Base-by-base conservation (phyloP, 2,113 vertebrate species). In the Mirza zaza region DNA sequence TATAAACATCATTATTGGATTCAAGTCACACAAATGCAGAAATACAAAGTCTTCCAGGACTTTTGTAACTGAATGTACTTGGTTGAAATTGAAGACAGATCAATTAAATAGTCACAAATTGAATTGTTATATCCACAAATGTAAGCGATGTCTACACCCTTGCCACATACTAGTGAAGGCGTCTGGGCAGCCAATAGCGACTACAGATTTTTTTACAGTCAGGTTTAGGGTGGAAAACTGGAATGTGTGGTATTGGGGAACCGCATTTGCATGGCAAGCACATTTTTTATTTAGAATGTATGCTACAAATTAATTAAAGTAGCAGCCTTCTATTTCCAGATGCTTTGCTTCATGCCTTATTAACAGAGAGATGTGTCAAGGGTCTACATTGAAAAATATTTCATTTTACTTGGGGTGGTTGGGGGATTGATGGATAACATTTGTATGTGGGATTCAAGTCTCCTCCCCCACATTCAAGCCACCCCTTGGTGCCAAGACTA, bases 261-360 rank as follows among this genome's bases (percentile, higher is more conserved):
- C 13, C 34, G 14, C 55, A 61, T 84, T 65, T 97, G n/a, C 65
- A 75, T n/a, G 42, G 50, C 34, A 82, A 83, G 36, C 79, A 76
- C 23, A 48, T 88, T 81, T 90, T 82, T 80, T 32, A 59, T 88
- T 65, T 48, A 77, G 67, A 87, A 45, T 85, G 12, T 45, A 85
- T 77, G 82, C 86, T 95, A 55, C 39, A 95, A 92, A 85, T 96
- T n/a, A 75, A 92, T 87, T 90, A 95, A 95, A 85, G 76, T 34
- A 48, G 7, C 48, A 68, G 65, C 17, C 39, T 90, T 94, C 45
- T 85, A 48, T 50, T 96, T 96, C 82, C 68, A 80, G 85, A 93
- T 32, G 79, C 77, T 91, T 95, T 97, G 32, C 15, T 94, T 97
- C 80, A 93, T 45, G 95, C 82, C 77, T 94, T 93, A 87, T 86